Evolutionary conservation across 2,797 vertebrate species (phyloP), one percentile per base, ranked within the genome.

Genomic region (Crax fasciolata): DNA sequence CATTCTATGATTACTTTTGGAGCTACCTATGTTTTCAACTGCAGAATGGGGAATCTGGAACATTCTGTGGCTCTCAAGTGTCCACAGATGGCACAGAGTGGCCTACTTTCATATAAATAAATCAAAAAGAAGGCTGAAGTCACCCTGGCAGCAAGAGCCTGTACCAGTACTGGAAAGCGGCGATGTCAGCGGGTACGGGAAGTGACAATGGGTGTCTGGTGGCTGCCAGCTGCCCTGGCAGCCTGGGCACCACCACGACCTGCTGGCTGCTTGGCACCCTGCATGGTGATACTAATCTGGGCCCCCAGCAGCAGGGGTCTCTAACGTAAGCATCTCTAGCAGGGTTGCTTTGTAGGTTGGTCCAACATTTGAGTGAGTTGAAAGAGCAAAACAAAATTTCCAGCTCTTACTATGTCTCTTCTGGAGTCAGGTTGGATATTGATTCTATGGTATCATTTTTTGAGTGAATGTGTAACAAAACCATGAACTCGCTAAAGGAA

Each of bases 161-260:
- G 59, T 49, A 84, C 38, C 71, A 84, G 52, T 46, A 13, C 61
- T 13, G 68, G 41, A 76, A 82, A 83, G 32, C 87, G 17, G 46
- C 0, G 0, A 51, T 1, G 21, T 32, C 67, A 48, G 66, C 4
- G 1, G 81, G 51, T 3, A 2, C 78, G 39, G 74, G 71, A 63
- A 32, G 48, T 14, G 68, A 93, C 91, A 95, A 59, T 55, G 82
- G 76, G 62, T 55, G 78, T 91, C 83, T 74, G 0, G 2, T 58
- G 58, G 83, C 87, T 91, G 93, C 87, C 94, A 94, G 93, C 77
- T 81, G 90, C 66, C 77, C 89, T 63, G 2, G 2, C 76, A 84
- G 91, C 62, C 62, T 76, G 65, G 55, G 67, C 89, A 66, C 86
- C 93, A 90, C 95, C 95, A 97, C 86, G 84, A 93, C 87, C 88